A percentile compares a stretch with the other conserved stretches of the same genome.
Conservation (phyloP, 1,140 invertebrate genomes). For the Hesperophylax magnus region DNA sequence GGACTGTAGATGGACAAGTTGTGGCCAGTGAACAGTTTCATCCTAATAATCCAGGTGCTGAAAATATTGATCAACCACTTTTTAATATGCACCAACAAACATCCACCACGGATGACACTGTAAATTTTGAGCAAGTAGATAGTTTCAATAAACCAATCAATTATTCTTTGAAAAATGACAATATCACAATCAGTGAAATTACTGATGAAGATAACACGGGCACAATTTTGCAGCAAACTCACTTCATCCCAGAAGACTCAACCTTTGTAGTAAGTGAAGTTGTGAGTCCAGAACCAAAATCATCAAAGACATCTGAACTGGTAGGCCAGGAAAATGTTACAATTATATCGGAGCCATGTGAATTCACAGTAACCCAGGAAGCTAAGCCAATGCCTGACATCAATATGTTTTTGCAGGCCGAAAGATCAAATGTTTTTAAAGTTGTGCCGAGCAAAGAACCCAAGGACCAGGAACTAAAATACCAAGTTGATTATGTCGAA, state of each 20-base stretch:
- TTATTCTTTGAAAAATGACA: constrained; percentile 34
- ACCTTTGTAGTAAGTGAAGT: constrained; percentile 5
- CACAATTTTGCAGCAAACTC: neutral
- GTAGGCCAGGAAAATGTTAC: no score
- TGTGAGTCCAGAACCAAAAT: constrained; percentile 2
- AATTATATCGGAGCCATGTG: neutral
- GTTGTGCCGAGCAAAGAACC: neutral
- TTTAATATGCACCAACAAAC: constrained; percentile 33
- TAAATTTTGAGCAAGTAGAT: constrained; percentile 58
- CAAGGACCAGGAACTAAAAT: neutral
- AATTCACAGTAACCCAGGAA: neutral
- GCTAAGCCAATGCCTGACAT: constrained; percentile 13
- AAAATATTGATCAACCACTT: constrained; percentile 28
- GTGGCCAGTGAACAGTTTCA: constrained; percentile 67
- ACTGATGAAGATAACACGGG: constrained; percentile 38
- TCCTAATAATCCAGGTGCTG: constrained; percentile 47
- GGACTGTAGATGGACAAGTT: constrained; percentile 71
- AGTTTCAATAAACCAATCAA: constrained; percentile 46
- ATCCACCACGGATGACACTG: constrained; percentile 43
- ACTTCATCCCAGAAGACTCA: constrained; percentile 7
- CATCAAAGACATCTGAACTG: neutral
- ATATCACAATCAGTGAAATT: constrained; percentile 35
- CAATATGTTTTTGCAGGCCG: constrained; percentile 49
- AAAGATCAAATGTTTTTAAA: constrained; percentile 51
- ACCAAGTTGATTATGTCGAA: neutral